Evolutionary conservation across 1,140 invertebrate genomes (phyloP).

Genomic region (Tribolium madens): DNA sequence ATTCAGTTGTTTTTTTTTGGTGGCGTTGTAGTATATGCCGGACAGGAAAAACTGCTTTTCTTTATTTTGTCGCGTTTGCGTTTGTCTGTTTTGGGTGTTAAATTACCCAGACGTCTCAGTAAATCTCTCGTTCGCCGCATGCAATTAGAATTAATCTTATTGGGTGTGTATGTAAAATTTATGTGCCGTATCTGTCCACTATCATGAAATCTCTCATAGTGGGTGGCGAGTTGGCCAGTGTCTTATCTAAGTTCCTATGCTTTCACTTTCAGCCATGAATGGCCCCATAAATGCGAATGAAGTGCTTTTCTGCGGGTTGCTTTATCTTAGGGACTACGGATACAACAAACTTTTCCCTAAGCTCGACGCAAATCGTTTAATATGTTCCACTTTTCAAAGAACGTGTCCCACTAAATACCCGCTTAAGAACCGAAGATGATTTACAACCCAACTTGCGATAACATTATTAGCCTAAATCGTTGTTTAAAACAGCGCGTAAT

Average conservation of each 20-base stretch:
- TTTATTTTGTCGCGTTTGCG: no score
- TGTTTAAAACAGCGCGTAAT: background rate
- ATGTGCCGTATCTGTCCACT: conserved; percentile 40
- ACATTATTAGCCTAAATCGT: conserved; percentile 1
- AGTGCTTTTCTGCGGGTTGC: conserved; percentile 53
- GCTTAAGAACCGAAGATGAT: conserved; percentile 49
- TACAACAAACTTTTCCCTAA: conserved; percentile 53
- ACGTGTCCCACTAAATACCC: conserved; percentile 27
- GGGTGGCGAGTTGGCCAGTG: conserved; percentile 46
- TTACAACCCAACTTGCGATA: conserved; percentile 14
- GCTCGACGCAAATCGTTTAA: conserved; percentile 53
- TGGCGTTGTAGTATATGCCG: no score
- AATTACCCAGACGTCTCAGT: conserved; percentile 43
- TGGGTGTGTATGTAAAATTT: conserved; percentile 50
- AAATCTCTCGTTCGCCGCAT: conserved; percentile 50
- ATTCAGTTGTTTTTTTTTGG: no score
- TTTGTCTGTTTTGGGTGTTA: background rate
- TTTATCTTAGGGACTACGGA: conserved; percentile 48
- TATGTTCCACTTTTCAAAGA: conserved; percentile 51
- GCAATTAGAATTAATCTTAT: conserved; percentile 56
- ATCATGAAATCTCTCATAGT: conserved; percentile 44
- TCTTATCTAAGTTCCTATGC: conserved; percentile 51
- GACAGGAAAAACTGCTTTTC: no score
- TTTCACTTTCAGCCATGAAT: conserved; percentile 53
- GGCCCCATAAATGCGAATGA: conserved; percentile 53